Percentiles rank a stretch among this genome's conserved stretches.
Evolutionary conservation across 1,140 invertebrate genomes (phyloP).

Genomic region (Amphibalanus amphitrite): DNA sequence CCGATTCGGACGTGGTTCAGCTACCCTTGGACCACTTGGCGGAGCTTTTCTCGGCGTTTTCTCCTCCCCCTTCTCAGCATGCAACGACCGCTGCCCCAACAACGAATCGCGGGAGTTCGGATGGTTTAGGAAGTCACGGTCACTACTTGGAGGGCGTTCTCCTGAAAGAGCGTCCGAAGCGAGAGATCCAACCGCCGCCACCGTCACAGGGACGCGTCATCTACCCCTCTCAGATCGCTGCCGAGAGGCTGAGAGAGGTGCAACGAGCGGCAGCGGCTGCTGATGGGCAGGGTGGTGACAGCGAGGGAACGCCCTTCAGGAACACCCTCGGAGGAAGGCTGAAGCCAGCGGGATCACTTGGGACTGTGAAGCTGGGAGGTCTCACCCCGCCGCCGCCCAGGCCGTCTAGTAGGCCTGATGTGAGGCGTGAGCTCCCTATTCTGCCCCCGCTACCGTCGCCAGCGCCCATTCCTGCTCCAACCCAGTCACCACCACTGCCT

Average conservation of each 20-base stretch:
- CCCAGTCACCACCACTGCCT: too few species aligned
- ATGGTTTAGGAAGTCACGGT: too few species aligned
- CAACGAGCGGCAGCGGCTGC: neutral
- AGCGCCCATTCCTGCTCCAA: too few species aligned
- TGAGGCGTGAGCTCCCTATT: neutral
- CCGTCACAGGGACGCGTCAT: neutral
- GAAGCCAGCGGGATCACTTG: neutral
- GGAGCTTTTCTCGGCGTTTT: neutral
- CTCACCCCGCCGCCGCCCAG: neutral
- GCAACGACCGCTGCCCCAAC: neutral
- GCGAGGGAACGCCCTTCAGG: neutral
- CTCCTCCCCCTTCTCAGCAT: neutral
- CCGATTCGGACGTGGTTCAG: neutral
- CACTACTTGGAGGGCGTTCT: neutral
- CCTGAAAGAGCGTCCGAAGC: neutral
- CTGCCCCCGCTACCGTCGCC: too few species aligned
- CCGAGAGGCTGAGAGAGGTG: neutral
- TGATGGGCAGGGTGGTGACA: too few species aligned
- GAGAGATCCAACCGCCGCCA: neutral
- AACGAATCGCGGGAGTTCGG: too few species aligned
- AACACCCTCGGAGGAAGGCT: neutral
- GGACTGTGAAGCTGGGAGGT: neutral
- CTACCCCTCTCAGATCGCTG: neutral
- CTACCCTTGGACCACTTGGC: neutral
- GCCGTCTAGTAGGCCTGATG: neutral